These are phyloP conservation scores for Anodontia alba DNA, from an alignment of 2,888 invertebrate species.

Conservation along the genomic window DNA sequence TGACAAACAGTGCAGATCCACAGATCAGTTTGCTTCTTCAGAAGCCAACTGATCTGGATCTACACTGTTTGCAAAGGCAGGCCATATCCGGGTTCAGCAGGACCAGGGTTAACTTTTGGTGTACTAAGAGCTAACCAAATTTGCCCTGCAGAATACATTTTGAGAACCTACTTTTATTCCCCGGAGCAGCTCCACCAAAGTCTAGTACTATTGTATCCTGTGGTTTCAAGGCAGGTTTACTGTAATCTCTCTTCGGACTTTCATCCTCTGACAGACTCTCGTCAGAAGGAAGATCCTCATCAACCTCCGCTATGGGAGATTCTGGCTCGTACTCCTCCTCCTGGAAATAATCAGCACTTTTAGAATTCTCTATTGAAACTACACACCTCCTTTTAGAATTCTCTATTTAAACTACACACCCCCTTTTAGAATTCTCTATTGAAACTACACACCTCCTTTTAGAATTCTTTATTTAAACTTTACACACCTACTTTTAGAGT, in stretches of 20 bases:
- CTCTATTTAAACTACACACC: background rate
- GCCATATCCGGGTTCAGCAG: no score
- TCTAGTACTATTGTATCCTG: conserved; percentile 81
- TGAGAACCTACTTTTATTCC: conserved; percentile 62
- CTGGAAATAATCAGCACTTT: no score
- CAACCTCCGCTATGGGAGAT: conserved; percentile 73
- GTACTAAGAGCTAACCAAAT: no score
- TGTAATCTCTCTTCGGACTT: conserved; percentile 36
- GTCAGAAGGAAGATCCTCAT: conserved; percentile 41
- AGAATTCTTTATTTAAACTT: no score
- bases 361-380: background rate
- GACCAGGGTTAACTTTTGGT: no score
- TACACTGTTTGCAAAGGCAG: no score
- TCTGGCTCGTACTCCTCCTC: conserved; percentile 70
- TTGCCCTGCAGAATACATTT: no score
- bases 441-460: conserved; percentile 21
- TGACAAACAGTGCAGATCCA: no score
- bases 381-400: conserved; percentile 21
- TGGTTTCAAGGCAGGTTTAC: conserved; percentile 66
- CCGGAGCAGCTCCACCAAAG: conserved; percentile 69
- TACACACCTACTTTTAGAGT: no score
- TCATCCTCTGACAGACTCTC: background rate
- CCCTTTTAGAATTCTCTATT: conserved; percentile 19
- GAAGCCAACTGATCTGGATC: no score
- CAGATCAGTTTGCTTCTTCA: no score